phyloP scores from a whole-genome alignment of 2,113 vertebrate species.

The Oriolus oriolus region DNA sequence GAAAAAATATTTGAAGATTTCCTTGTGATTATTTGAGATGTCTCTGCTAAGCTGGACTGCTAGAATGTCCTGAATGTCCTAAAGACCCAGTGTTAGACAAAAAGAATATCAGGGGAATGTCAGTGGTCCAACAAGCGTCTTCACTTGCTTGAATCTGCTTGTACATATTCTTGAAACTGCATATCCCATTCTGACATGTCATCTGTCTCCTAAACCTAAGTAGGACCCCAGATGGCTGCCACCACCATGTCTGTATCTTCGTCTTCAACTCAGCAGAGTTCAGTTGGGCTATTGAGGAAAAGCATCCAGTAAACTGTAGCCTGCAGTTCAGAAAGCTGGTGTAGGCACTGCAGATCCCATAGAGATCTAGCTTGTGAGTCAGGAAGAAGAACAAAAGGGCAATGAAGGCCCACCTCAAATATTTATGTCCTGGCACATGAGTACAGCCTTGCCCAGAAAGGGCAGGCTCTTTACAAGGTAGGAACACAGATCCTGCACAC shows the following conservation, averaged over 20 bases:
- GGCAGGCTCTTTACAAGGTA: neutral
- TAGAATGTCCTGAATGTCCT: neutral
- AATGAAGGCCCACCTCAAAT: neutral
- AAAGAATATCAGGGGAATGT: neutral
- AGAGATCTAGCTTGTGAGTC: neutral
- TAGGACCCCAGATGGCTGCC: neutral
- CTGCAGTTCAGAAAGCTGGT: neutral
- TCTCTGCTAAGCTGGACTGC: neutral
- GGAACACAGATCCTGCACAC: accelerated
- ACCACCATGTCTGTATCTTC: neutral
- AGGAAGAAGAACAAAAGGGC: neutral
- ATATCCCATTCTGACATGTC: neutral
- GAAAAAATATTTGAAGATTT: neutral
- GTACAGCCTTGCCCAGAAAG: neutral
- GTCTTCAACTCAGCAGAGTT: neutral
- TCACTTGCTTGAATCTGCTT: neutral
- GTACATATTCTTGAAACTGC: neutral
- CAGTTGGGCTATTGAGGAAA: neutral
- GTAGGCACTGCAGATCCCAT: neutral
- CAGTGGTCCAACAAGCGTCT: neutral
- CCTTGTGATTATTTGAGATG: neutral
- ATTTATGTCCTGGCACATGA: neutral
- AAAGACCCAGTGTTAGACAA: neutral
- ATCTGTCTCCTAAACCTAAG: neutral
- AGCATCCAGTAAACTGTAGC: neutral